Evolutionary conservation across 2,113 vertebrate species (phyloP).

Genomic region (Motacilla alba): DNA sequence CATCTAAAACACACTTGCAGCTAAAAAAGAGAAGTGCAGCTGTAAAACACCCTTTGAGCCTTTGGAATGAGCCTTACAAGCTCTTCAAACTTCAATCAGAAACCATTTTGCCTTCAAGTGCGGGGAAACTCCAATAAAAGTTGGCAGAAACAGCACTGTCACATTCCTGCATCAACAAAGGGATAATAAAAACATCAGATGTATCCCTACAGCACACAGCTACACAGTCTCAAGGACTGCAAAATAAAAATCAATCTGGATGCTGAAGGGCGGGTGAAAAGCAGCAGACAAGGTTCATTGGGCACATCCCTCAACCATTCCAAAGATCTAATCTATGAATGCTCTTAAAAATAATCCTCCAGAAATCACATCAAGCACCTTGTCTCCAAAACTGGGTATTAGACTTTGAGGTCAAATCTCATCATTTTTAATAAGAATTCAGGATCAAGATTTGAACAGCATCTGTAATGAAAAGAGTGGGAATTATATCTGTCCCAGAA

Average conservation of each 20-base stretch:
- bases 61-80: not conserved
- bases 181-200: slow-evolving; percentile 21
- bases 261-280: not conserved
- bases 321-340: slow-evolving; percentile 24
- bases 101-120: not conserved
- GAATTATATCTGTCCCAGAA: slow-evolving; percentile 47
- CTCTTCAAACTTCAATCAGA: not conserved
- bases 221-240: not conserved
- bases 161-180: not conserved
- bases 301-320: not conserved
- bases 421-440: slow-evolving; percentile 54
- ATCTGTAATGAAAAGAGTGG: slow-evolving; percentile 18
- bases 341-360: slow-evolving; percentile 60
- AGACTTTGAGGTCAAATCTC: slow-evolving; percentile 57
- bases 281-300: not conserved
- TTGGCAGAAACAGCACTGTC: not conserved
- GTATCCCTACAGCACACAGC: not conserved
- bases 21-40: not conserved
- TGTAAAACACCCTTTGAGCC: not conserved
- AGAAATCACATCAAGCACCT: slow-evolving; percentile 50
- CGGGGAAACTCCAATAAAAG: not conserved
- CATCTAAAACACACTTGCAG: not conserved
- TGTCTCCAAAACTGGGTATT: slow-evolving; percentile 52
- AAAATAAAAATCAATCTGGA: not conserved
- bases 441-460: slow-evolving; percentile 49